These are phyloP conservation scores for Chaenogobius annularis DNA, from an alignment of 2,113 vertebrate genomes.

Conservation along the genomic window DNA sequence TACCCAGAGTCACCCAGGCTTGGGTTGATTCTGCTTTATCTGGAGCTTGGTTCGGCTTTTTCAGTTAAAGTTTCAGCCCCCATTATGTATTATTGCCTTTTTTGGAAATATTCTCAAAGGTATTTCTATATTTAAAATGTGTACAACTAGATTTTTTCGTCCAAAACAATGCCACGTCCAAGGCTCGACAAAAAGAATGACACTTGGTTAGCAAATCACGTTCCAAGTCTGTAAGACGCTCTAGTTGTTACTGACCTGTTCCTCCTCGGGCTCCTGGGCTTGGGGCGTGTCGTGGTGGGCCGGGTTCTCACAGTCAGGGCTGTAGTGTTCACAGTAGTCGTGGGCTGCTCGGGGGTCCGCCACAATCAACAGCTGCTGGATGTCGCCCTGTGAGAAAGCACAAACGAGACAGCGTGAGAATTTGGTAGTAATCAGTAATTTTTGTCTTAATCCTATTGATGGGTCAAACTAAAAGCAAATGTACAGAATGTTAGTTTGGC, in stretches of 20 bases:
- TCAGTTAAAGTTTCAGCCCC: no score
- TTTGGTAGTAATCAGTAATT: not conserved
- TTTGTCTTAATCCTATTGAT: not conserved
- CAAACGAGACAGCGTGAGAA: constrained; percentile 24
- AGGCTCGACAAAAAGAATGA: no score
- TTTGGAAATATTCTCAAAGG: no score
- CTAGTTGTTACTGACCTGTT: constrained; percentile 61
- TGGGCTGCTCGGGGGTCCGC: constrained; percentile 90
- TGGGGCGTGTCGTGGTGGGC: constrained; percentile 83
- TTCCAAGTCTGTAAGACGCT: no score
- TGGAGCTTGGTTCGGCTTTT: no score
- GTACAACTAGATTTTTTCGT: no score
- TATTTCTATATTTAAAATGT: no score
- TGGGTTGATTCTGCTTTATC: no score
- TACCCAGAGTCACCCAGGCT: no score
- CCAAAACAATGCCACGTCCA: no score
- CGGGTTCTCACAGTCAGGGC: constrained; percentile 92
- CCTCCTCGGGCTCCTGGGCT: constrained; percentile 92
- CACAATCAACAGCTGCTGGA: constrained; percentile 93
- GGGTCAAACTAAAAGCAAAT: not conserved
- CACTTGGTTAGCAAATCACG: no score
- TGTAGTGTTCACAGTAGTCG: constrained; percentile 98
- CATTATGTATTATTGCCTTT: no score
- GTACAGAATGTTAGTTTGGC: not conserved
- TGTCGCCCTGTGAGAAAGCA: constrained; percentile 84